Evolutionary conservation across 2,888 invertebrate species (phyloP), one percentile per base, ranked within the genome.

Genomic region (Notodonta ziczac): DNA sequence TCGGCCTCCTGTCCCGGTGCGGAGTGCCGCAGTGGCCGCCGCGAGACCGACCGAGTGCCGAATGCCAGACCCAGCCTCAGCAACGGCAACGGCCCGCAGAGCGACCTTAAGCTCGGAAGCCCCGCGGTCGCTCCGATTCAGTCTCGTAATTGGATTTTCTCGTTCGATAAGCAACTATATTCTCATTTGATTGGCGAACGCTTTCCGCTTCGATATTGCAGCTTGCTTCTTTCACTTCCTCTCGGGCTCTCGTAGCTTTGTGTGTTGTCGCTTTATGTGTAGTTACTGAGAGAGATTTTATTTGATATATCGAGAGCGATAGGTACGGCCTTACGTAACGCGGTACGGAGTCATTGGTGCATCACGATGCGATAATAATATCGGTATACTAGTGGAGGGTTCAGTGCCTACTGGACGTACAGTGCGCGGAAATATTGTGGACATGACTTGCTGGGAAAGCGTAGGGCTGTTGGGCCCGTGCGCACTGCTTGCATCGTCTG

Each of bases 371-470:
- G 84, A 84, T 87, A 82, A 73, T 81, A 74, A 67, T 74, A 77
- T 80, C 81, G 81, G 78, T 80, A 81, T 78, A 78, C 78, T 78
- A 67, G 75, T 73, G 67, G 57, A 60, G 66, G 74, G 78, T 78
- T 74, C 74, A 77, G 77, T 75, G 79, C 78, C 78, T 78, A 69
- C 74, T 74, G 69, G 74, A 68, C 73, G 71, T 69, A 9, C n/a
- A n/a, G 74, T 60, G 69, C 71, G 75, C 57, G 51, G 58, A 69
- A 63, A 42, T 57, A 59, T 69, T 74, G 78, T 84, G 86, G 85
- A 84, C 74, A 94, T 94, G 94, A 94, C 94, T 86, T 94, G 94
- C 86, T 94, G 94, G 94, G 94, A 94, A 73, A 94, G 89, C 70
- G 93, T 94, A 85, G 93, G 94, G 77, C 88, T 94, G 67, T 88